These are phyloP conservation scores for Hozukius guyotensis DNA, from an alignment of 2,797 vertebrate genomes.

Conservation along the genomic window DNA sequence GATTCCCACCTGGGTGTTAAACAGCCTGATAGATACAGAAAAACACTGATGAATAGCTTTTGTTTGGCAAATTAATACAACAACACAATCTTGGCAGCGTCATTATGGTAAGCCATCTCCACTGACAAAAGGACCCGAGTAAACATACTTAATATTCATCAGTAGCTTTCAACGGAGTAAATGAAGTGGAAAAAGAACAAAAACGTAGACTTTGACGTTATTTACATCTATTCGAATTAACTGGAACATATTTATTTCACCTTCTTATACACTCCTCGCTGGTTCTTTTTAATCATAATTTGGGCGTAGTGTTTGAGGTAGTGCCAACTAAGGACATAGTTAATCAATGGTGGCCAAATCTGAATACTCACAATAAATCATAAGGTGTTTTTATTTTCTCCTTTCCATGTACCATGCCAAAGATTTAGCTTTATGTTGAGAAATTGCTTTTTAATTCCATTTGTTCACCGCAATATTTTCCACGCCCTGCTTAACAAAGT, in stretches of 20 bases:
- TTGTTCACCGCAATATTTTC: slow-evolving; percentile 43
- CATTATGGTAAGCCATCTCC: slow-evolving; percentile 69
- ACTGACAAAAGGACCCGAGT: slow-evolving; percentile 66
- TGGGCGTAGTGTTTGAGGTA: slow-evolving; percentile 58
- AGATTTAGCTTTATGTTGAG: slow-evolving; percentile 52
- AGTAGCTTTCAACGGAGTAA: slow-evolving; percentile 66
- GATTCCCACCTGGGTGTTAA: slow-evolving; percentile 72
- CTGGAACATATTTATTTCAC: slow-evolving; percentile 78
- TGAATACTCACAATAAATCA: slow-evolving; percentile 69
- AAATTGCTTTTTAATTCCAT: slow-evolving; percentile 65
- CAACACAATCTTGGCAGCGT: slow-evolving; percentile 71
- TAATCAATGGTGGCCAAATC: slow-evolving; percentile 68
- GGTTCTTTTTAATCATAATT: slow-evolving; percentile 73
- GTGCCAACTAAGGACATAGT: slow-evolving; percentile 62
- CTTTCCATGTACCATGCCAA: slow-evolving; percentile 15
- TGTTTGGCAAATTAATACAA: slow-evolving; percentile 80
- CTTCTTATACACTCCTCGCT: slow-evolving; percentile 57
- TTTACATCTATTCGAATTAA: slow-evolving; percentile 80
- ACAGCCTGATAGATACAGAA: slow-evolving; percentile 63
- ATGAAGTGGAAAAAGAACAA: slow-evolving; percentile 73
- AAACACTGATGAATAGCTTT: slow-evolving; percentile 79
- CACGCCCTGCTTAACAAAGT: slow-evolving; percentile 30
- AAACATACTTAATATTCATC: slow-evolving; percentile 85
- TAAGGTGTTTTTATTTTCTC: neutral
- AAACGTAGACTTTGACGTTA: slow-evolving; percentile 64